Percentiles rank a stretch among this genome's conserved stretches.
Conservation (phyloP, 2,888 invertebrate species). For the Cephus pulcher region DNA sequence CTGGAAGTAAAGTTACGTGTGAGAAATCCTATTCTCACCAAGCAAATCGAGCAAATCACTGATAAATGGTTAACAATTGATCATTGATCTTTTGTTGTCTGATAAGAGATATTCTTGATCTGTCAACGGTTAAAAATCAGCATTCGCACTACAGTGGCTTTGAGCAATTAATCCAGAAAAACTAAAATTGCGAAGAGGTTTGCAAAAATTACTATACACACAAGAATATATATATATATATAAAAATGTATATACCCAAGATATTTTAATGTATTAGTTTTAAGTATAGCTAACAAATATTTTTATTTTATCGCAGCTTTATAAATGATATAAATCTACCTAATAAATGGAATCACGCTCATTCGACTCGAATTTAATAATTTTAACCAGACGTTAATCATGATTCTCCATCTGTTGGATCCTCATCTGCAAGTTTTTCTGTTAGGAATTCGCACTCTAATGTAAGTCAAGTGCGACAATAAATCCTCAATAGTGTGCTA, state of each 20-base stretch:
- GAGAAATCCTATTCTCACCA: constrained; percentile 88
- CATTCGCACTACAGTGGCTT: background rate
- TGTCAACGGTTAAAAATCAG: background rate
- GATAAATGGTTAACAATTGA: constrained; percentile 95
- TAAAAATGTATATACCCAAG: background rate
- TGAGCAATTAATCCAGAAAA: background rate
- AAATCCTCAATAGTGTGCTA: background rate
- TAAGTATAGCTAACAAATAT: background rate
- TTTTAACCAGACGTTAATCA: background rate
- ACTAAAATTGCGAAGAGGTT: background rate
- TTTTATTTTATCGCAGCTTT: background rate
- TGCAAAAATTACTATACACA: background rate
- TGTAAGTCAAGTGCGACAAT: background rate
- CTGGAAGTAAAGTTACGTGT: constrained; percentile 89
- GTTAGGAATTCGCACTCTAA: background rate
- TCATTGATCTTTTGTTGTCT: constrained; percentile 61
- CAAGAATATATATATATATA: background rate
- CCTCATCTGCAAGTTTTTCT: background rate
- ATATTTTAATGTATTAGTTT: background rate
- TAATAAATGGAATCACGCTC: background rate
- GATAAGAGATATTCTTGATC: background rate
- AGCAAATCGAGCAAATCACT: constrained; percentile 87
- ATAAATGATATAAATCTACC: background rate
- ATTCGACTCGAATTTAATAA: background rate
- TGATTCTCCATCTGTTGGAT: background rate